Conservation (phyloP, 23 tunicate species). For the Botrylloides violaceus region DNA sequence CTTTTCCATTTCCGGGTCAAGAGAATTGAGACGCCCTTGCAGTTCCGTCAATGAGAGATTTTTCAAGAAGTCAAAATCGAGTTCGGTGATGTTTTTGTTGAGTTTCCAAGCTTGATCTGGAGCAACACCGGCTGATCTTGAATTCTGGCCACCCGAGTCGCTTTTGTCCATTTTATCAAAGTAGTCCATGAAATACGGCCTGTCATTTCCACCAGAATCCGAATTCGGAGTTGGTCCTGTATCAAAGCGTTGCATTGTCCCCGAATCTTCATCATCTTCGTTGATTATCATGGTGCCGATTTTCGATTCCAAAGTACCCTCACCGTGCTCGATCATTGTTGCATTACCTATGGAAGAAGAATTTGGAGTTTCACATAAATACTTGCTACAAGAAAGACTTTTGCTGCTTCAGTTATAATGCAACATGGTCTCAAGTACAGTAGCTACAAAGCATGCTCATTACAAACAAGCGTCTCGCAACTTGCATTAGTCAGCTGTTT, state of each 20-base stretch:
- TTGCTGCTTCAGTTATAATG: no score
- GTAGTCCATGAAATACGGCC: constrained; percentile 90
- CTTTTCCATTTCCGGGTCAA: constrained; percentile 84
- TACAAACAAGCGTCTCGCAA: no score
- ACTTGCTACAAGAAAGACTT: no score
- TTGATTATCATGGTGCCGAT: constrained; percentile 92
- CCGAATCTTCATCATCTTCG: constrained; percentile 51
- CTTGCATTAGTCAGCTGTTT: no score
- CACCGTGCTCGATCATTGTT: constrained; percentile 85
- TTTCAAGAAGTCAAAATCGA: constrained; percentile 70
- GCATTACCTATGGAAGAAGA: no score
- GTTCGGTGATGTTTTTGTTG: constrained; percentile 75
- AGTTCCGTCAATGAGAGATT: constrained; percentile 51
- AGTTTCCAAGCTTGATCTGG: constrained; percentile 94
- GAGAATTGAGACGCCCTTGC: constrained; percentile 46
- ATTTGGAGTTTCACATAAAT: no score
- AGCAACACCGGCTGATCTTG: constrained; percentile 33
- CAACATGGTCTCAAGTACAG: no score
- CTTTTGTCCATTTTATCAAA: constrained; percentile 61
- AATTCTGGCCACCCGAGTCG: constrained; percentile 27
- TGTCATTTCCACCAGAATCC: constrained; percentile 22
- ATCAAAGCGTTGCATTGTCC: constrained; percentile 81
- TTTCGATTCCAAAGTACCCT: constrained; percentile 34
- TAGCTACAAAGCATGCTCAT: no score
- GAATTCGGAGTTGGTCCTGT: constrained; percentile 53